Conservation (phyloP, 2,888 invertebrate genomes). For the Apodemia zela region DNA sequence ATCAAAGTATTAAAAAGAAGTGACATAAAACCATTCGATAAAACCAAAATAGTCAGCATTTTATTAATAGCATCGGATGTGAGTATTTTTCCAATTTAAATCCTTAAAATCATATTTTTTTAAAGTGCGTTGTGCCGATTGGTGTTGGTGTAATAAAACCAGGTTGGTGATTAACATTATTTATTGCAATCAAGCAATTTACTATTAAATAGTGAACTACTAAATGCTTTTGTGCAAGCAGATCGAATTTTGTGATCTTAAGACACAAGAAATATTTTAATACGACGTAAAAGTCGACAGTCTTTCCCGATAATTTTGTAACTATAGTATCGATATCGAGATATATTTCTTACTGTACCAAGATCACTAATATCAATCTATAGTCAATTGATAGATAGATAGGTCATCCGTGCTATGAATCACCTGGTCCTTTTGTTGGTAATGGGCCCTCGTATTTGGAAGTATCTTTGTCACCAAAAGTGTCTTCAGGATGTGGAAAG, state of each 20-base stretch:
- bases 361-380: constrained; percentile 68
- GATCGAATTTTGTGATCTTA: constrained; percentile 59
- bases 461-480: constrained; percentile 17
- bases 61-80: too few relatives aligned
- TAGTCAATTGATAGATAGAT: constrained; percentile 21
- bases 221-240: constrained; percentile 13
- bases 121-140: constrained; percentile 63
- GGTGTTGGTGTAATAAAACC: constrained; percentile 79
- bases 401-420: constrained; percentile 61
- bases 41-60: too few relatives aligned
- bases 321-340: neutral
- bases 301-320: neutral
- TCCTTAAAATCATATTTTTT: constrained; percentile 20
- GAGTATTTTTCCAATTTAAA: too few relatives aligned
- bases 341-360: constrained; percentile 38
- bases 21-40: too few relatives aligned
- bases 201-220: constrained; percentile 19
- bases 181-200: constrained; percentile 72
- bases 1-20: too few relatives aligned
- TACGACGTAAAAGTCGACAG: neutral
- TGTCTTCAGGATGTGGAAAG: constrained; percentile 33
- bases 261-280: neutral
- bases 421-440: constrained; percentile 73
- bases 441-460: constrained; percentile 35
- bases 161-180: constrained; percentile 71